phyloP scores from a whole-genome alignment of 2,797 vertebrate species.

The Heliangelus exortis region DNA sequence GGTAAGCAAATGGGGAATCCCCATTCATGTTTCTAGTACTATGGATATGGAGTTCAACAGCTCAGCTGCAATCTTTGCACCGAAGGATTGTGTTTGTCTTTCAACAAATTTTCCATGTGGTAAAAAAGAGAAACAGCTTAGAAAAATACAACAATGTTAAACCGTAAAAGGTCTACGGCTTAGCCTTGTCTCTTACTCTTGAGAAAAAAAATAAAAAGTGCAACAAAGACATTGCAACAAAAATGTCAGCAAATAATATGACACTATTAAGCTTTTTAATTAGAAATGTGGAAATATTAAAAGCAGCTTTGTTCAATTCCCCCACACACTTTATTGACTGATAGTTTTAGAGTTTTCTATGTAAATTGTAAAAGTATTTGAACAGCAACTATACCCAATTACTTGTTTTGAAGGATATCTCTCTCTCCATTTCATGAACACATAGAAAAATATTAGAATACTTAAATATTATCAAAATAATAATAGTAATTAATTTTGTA shows the following conservation, averaged over 20 bases:
- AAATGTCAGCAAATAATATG: not conserved
- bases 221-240: not conserved
- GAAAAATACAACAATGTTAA: not conserved
- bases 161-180: not conserved
- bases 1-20: not conserved
- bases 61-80: not conserved
- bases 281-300: not conserved
- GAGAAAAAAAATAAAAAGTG: not conserved
- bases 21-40: not conserved
- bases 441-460: not conserved
- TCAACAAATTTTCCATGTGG: not conserved
- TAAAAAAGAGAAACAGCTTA: not conserved
- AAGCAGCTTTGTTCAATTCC: rapidly evolving
- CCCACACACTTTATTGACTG: not conserved
- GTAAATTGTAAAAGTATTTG: not conserved
- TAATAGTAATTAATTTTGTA: not conserved
- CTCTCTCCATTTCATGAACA: not conserved
- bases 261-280: not conserved
- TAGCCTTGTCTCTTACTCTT: not conserved
- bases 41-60: not conserved
- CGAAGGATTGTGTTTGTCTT: not conserved
- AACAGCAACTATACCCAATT: not conserved
- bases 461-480: not conserved
- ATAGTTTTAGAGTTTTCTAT: not conserved
- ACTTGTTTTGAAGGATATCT: not conserved